Evolutionary conservation across 2,113 vertebrate genomes (phyloP).

Genomic region (Pipa parva): DNA sequence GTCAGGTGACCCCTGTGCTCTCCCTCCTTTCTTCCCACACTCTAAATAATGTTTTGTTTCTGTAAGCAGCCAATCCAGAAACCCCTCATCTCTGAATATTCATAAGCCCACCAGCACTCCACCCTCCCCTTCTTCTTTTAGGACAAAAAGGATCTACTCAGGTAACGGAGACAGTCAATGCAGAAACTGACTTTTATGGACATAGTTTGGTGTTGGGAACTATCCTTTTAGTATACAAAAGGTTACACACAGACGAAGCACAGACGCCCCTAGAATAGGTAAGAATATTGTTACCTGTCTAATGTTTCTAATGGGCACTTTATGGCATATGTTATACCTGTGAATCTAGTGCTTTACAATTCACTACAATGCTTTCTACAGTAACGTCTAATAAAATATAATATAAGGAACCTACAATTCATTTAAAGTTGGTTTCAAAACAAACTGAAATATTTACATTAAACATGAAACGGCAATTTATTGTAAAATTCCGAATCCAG

Average conservation of each 20-base stretch:
- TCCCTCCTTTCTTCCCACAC: constrained; percentile 10
- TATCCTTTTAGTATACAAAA: constrained; percentile 24
- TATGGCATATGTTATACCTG: neutral
- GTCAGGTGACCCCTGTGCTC: too few relatives aligned
- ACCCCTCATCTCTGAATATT: constrained; percentile 23
- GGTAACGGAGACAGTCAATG: constrained; percentile 35
- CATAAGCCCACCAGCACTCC: constrained; percentile 15
- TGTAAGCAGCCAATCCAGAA: constrained; percentile 20
- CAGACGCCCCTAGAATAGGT: constrained; percentile 11
- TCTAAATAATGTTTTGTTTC: too few relatives aligned
- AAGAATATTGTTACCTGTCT: neutral
- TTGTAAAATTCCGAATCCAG: too few relatives aligned
- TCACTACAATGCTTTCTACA: too few relatives aligned
- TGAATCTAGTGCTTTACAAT: neutral
- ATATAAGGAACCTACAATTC: too few relatives aligned
- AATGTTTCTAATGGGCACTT: neutral
- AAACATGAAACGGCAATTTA: too few relatives aligned
- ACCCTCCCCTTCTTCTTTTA: constrained; percentile 9
- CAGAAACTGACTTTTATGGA: constrained; percentile 27
- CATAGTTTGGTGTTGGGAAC: constrained; percentile 22
- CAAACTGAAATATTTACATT: too few relatives aligned
- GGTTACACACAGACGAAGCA: neutral
- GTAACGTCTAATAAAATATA: too few relatives aligned
- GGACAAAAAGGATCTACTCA: constrained; percentile 37
- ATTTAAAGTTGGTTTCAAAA: too few relatives aligned